Evolutionary conservation across 2,797 vertebrate genomes (phyloP).

Genomic region (Cephalopachus bancanus): DNA sequence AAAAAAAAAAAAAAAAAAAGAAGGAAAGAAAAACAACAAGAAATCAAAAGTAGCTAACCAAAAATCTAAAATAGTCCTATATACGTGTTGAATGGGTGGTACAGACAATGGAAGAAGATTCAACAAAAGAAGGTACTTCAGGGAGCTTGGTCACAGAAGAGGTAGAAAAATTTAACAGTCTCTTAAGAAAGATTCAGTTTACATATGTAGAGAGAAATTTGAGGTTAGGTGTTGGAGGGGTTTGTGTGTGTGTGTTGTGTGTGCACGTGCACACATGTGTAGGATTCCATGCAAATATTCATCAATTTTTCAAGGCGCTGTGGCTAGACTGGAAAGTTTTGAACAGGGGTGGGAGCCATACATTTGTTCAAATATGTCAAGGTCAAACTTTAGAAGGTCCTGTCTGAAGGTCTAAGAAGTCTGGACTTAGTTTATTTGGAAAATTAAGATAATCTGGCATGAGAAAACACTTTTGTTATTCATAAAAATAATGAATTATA

Average conservation of each 20-base stretch:
- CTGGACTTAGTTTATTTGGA: not conserved
- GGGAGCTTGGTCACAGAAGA: not conserved
- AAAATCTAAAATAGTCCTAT: constrained; percentile 35
- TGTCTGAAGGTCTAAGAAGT: not conserved
- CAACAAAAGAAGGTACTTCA: not conserved
- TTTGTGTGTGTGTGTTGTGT: not conserved
- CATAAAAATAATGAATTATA: constrained; percentile 51
- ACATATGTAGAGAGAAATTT: not conserved
- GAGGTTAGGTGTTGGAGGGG: not conserved
- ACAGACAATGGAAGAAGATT: not conserved
- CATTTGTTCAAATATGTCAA: not conserved
- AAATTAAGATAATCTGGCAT: constrained; percentile 33
- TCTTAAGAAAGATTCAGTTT: not conserved
- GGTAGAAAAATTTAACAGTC: not conserved
- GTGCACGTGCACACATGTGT: not conserved
- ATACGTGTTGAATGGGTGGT: not conserved
- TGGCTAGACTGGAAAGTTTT: not conserved
- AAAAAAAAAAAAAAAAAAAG: too few relatives aligned
- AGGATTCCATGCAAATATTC: not conserved
- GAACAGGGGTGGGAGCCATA: not conserved
- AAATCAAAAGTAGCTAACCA: not conserved
- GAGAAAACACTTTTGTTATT: constrained; percentile 31
- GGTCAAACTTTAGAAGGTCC: not conserved
- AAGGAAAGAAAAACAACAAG: too few relatives aligned
- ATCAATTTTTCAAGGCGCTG: not conserved